These are phyloP conservation scores for Ciconia nigra DNA, from an alignment of 2,797 vertebrate species.

Conservation along the genomic window DNA sequence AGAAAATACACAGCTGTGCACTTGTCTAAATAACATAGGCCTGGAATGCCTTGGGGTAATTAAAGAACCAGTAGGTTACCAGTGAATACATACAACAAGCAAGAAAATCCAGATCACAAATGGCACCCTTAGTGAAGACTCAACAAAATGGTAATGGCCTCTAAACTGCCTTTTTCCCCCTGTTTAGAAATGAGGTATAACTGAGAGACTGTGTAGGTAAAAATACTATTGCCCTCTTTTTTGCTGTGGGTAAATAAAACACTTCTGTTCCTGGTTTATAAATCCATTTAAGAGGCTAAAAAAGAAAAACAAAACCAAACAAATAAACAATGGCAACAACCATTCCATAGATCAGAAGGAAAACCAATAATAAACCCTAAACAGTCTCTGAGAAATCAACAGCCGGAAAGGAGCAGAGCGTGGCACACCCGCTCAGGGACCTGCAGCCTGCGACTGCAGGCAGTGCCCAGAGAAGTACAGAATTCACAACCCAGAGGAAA, in stretches of 20 bases:
- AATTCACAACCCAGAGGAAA: not conserved
- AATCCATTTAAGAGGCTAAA: not conserved
- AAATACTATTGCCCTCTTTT: not conserved
- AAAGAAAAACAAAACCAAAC: not conserved
- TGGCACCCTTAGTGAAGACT: not conserved
- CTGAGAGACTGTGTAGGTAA: not conserved
- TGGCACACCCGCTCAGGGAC: fast-evolving
- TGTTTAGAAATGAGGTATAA: not conserved
- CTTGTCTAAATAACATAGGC: not conserved
- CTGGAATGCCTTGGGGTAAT: slow-evolving; percentile 24
- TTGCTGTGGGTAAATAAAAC: not conserved
- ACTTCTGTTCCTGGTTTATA: not conserved
- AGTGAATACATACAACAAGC: not conserved
- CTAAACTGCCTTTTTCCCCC: not conserved
- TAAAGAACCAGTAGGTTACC: not conserved
- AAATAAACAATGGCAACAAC: not conserved
- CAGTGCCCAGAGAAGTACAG: not conserved
- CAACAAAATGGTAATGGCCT: not conserved
- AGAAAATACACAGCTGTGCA: slow-evolving; percentile 7
- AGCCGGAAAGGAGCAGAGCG: not conserved
- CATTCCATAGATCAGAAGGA: not conserved
- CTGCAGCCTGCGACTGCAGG: fast-evolving
- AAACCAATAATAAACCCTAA: not conserved
- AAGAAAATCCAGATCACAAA: not conserved
- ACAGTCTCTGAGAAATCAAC: not conserved